Evolutionary conservation across 2,113 vertebrate genomes (phyloP).

Genomic region (Sorex fumeus): DNA sequence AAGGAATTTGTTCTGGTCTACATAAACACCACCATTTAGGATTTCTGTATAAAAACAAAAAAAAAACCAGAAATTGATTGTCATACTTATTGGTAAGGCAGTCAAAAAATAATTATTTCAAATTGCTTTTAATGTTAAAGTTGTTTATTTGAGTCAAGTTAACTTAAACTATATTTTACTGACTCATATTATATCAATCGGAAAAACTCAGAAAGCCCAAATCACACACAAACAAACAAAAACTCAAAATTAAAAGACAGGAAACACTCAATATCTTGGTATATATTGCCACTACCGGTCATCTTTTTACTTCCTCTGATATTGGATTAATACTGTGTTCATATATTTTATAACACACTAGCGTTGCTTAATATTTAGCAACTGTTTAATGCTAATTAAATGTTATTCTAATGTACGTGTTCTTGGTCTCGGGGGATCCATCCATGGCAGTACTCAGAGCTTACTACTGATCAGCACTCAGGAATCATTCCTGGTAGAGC

Average conservation of each 20-base stretch:
- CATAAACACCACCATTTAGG: conserved; percentile 96
- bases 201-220: background rate
- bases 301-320: background rate
- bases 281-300: background rate
- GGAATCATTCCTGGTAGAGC: no score
- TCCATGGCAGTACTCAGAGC: no score
- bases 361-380: conserved; percentile 11
- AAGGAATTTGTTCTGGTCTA: conserved; percentile 98
- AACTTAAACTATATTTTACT: background rate
- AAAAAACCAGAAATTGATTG: conserved; percentile 58
- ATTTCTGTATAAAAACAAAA: conserved; percentile 91
- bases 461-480: no score
- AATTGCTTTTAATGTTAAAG: conserved; percentile 47
- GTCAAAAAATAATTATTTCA: conserved; percentile 34
- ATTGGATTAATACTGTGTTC: background rate
- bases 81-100: conserved; percentile 44
- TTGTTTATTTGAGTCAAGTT: conserved; percentile 1
- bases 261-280: background rate
- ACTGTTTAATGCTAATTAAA: background rate
- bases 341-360: background rate
- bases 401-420: background rate
- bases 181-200: background rate
- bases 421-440: no score
- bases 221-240: conserved; percentile 37
- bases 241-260: background rate